Percentiles rank a stretch among this genome's conserved stretches.
These are phyloP conservation scores for Chelonia mydas DNA, from an alignment of 2,797 vertebrate genomes.

Conservation along the genomic window DNA sequence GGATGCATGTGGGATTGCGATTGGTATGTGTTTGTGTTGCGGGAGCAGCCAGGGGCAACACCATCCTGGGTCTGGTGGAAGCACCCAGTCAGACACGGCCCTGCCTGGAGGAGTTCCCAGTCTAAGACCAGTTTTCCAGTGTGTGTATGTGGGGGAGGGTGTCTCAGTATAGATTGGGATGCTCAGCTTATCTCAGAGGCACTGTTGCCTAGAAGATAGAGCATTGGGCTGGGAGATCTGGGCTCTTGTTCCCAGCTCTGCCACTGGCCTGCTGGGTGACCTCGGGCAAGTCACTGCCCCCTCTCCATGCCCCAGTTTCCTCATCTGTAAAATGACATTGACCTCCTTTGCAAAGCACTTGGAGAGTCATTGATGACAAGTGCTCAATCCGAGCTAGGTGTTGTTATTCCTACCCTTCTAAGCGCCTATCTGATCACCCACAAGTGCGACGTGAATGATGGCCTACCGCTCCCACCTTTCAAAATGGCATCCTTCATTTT, in stretches of 20 bases:
- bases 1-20: background rate
- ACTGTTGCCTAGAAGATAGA: background rate
- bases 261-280: background rate
- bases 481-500: background rate
- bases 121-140: background rate
- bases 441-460: background rate
- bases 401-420: background rate
- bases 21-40: background rate
- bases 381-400: background rate
- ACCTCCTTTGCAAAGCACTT: background rate
- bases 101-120: background rate
- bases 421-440: background rate
- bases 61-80: background rate
- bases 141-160: background rate
- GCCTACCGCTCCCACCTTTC: background rate
- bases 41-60: too few species aligned
- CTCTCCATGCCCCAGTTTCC: background rate
- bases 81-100: background rate
- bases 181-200: background rate
- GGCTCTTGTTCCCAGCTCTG: background rate
- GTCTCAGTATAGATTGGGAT: background rate
- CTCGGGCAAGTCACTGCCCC: background rate
- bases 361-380: background rate
- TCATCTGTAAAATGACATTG: background rate
- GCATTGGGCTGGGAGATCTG: background rate